Evolutionary conservation across 2,113 vertebrate genomes (phyloP), one percentile per base, ranked within the genome.

Genomic region (Talpa occidentalis): DNA sequence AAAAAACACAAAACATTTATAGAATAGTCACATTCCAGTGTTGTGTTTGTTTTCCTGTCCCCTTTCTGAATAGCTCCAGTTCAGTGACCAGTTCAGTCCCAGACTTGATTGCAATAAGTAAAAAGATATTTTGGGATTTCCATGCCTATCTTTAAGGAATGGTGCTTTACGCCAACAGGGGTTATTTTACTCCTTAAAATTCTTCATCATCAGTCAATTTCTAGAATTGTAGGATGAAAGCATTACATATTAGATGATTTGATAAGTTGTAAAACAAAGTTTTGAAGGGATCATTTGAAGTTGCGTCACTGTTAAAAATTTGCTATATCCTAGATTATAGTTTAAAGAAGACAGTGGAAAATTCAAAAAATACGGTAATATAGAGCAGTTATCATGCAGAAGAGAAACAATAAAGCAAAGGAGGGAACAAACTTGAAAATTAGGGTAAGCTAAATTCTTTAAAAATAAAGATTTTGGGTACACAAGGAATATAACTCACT

Each of bases 401-500:
- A 83, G 40, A 95, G 70, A 74, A 94, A 92, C 35, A 92, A 74
- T 54, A 69, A 93, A 66, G 78, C 89, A 90, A 94, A 87, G 66
- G 24, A 19, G 8, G 28, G 60, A 30, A 81, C 47, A 93, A 80
- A 70, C 70, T 37, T 91, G 76, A 83, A 93, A 90, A 96, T 81
- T 28, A 85, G 56, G 83, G 47, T 81, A 90, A 96, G 72, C 80
- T 60, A 95, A 94, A 89, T 79, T 54, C 60, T 69, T 69, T 69
- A 95, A 96, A 93, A 94, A 96, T 86, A 91, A 19, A 94, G 82
- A 96, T 49, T 66, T 83, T 0, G 26, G 90, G 90, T 88, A 97
- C 47, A 93, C 70, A 97, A 95, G 90, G 97, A 88, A 92, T 92
- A 9, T 54, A 95, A 98, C 99, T 99, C 96, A 99, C 99, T 99